Percentiles rank a stretch among this genome's conserved stretches.
Conservation (phyloP, 2,888 invertebrate species). For the Spisula solida region DNA sequence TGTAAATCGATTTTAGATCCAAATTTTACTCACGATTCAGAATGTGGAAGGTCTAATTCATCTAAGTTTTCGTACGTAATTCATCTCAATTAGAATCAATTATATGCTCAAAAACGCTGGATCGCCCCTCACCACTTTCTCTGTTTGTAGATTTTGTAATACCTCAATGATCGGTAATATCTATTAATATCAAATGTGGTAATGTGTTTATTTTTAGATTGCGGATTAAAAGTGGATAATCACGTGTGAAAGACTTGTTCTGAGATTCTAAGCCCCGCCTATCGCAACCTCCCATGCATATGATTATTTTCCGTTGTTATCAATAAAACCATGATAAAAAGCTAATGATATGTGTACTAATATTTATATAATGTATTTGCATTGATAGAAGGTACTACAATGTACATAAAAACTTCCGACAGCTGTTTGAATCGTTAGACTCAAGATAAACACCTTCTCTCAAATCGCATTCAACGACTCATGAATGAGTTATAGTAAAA, state of each 20-base stretch:
- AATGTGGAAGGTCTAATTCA: no score
- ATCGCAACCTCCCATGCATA: slow-evolving; percentile 9
- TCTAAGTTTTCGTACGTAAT: no score
- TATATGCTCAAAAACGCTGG: neutral
- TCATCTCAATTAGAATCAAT: no score
- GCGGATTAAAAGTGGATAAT: neutral
- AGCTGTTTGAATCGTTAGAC: neutral
- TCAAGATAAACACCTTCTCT: neutral
- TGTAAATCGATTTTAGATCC: no score
- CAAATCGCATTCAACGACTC: neutral
- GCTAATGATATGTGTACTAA: neutral
- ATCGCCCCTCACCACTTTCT: neutral
- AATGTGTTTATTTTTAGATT: slow-evolving; percentile 13
- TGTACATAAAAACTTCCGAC: neutral
- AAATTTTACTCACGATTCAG: no score
- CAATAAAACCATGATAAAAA: slow-evolving; percentile 9
- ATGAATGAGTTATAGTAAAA: no score
- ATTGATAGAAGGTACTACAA: neutral
- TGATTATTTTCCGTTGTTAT: slow-evolving; percentile 8
- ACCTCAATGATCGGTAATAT: neutral
- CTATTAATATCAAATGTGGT: neutral
- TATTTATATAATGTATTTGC: neutral
- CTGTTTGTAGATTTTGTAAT: neutral
- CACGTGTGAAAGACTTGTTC: neutral
- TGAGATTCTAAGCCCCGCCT: neutral